Percentiles rank a stretch among this genome's conserved stretches.
Evolutionary conservation across 2,113 vertebrate species (phyloP).

Genomic region (Hyperopisus bebe): DNA sequence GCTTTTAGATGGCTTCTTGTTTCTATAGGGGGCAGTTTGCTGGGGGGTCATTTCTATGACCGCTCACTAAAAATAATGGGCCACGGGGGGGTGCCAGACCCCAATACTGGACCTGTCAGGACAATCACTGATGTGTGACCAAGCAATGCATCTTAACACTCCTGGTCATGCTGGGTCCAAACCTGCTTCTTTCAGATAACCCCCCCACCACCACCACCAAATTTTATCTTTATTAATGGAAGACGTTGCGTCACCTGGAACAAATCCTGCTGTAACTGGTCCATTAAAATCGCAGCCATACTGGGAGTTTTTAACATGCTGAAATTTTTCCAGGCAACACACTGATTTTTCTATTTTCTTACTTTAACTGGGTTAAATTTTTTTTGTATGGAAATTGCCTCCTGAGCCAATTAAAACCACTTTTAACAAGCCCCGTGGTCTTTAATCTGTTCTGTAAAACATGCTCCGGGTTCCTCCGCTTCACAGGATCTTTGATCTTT

Average conservation of each 20-base stretch:
- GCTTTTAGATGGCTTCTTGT: not conserved
- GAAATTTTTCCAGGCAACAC: constrained; percentile 17
- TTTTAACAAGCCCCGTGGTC: not conserved
- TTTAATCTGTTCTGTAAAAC: constrained; percentile 13
- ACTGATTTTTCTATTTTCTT: not conserved
- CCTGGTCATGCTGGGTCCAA: not conserved
- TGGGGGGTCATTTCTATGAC: not conserved
- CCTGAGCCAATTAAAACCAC: constrained; percentile 8
- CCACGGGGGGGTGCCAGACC: not conserved
- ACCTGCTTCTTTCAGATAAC: not conserved
- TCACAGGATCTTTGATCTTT: not conserved
- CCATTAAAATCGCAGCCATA: constrained; percentile 21
- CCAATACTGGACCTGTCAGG: not conserved
- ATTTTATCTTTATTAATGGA: constrained; percentile 14
- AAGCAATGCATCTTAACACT: not conserved
- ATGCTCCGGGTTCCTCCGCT: not conserved
- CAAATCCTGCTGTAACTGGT: constrained; percentile 13
- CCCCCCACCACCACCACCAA: not conserved
- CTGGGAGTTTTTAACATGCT: constrained; percentile 20
- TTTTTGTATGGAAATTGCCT: constrained; percentile 12
- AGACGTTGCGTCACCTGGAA: constrained; percentile 10
- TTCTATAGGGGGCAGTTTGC: not conserved
- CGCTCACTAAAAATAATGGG: not conserved
- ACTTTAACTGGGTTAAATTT: not conserved
- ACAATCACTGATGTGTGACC: not conserved